Evolutionary conservation across 2,113 vertebrate genomes (phyloP).

Genomic region (Puma concolor): DNA sequence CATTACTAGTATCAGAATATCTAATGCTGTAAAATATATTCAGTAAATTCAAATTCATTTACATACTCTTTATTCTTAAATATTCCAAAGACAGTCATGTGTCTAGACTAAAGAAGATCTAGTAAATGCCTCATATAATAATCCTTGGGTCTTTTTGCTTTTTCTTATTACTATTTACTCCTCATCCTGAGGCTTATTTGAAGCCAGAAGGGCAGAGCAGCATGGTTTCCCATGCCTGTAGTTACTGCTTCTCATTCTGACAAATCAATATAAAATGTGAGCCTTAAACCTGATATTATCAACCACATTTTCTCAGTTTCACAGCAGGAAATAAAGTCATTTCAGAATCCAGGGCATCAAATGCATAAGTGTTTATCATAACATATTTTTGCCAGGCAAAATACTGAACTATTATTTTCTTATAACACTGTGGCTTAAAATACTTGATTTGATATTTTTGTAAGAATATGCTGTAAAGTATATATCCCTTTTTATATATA

Average conservation of each 20-base stretch:
- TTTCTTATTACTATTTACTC: conserved; percentile 43
- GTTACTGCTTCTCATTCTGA: conserved; percentile 63
- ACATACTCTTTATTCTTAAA: conserved; percentile 21
- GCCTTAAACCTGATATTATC: neutral
- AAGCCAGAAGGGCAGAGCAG: conserved; percentile 59
- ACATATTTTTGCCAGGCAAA: conserved; percentile 62
- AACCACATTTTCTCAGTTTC: conserved; percentile 37
- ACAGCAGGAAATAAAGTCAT: conserved; percentile 71
- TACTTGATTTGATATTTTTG: neutral
- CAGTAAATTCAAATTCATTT: conserved; percentile 37
- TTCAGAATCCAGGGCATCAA: conserved; percentile 62
- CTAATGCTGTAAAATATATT: conserved; percentile 42
- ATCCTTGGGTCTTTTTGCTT: neutral
- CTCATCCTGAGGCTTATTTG: conserved; percentile 31
- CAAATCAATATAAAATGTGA: conserved; percentile 63
- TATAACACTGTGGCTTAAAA: neutral
- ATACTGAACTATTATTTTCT: conserved; percentile 55
- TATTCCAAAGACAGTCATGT: neutral
- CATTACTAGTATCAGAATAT: conserved; percentile 19
- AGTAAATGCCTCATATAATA: neutral
- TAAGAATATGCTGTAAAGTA: neutral
- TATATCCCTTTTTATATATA: neutral
- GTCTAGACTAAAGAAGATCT: neutral
- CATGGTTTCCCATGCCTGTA: neutral
- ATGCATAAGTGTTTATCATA: conserved; percentile 56